Evolutionary conservation across 2,113 vertebrate genomes (phyloP), one percentile per base, ranked within the genome.

Genomic region (Chamaea fasciata): DNA sequence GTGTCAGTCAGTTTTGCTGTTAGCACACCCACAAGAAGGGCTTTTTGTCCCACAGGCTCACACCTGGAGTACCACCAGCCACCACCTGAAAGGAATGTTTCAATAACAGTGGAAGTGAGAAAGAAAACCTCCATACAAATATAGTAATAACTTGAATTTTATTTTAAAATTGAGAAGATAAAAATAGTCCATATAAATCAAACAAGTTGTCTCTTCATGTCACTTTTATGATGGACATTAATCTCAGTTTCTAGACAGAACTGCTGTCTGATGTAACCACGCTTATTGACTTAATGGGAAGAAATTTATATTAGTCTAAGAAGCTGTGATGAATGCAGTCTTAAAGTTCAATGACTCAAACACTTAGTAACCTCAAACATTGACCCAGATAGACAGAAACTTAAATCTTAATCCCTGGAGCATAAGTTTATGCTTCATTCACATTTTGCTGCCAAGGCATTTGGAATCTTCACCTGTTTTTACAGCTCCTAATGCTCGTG

Each of bases 241-340:
- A 97, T 97, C 95, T 96, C 62, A 35, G 70, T 91, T 95, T 95
- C 93, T 78, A 86, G 95, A 91, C 93, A 95, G 94, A 89, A 84
- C 55, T 84, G 93, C 95, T 96, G 94, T 96, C 97, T 97, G 96
- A 97, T 92, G 93, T 94, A 96, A 96, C 91, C 90, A 94, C 0
- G 59, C 94, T 97, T 97, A 96, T 95, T 98, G 95, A 97, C 97
- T 97, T 97, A 97, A 97, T 96, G 93, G 91, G 95, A 92, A 96
- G 84, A 96, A 94, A 98, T 97, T 93, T 95, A 87, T 97, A 97
- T 96, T 82, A 95, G 97, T 93, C 94, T 87, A 76, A 83, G 95
- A 94, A 92, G 87, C 91, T 89, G 94, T 97, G 97, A 97, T 97
- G 89, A 97, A 98, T 97, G 95, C 91, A 97, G 96, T 83, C 96